phyloP scores from a whole-genome alignment of 2,113 vertebrate species.

The Paramormyrops kingsleyae region DNA sequence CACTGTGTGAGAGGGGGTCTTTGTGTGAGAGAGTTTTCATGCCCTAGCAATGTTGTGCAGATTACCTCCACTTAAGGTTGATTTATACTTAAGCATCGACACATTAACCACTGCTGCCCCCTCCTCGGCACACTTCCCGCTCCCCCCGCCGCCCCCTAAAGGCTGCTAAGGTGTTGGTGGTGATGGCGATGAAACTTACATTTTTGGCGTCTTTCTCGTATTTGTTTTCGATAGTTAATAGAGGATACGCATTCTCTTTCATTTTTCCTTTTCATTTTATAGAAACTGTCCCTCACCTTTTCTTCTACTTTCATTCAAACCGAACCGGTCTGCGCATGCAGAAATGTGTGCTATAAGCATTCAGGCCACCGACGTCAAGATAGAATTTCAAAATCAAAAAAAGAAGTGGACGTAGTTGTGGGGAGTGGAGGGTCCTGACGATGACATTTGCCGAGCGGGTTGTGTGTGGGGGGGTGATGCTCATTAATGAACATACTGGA shows the following conservation, averaged over 20 bases:
- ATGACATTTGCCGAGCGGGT: background rate
- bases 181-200: background rate
- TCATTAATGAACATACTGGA: background rate
- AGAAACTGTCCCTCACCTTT: no score
- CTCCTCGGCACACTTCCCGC: background rate
- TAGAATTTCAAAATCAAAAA: no score
- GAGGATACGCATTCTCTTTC: no score
- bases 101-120: background rate
- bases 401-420: no score
- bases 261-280: no score
- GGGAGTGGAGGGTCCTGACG: background rate
- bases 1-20: background rate
- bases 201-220: background rate
- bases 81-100: background rate
- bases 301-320: no score
- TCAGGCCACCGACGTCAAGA: no score
- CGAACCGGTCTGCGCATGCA: no score
- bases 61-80: background rate
- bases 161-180: background rate
- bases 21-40: background rate
- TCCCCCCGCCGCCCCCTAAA: background rate
- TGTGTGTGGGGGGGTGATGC: no score
- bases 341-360: no score
- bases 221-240: no score
- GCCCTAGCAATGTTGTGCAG: background rate